phyloP scores from a whole-genome alignment of 1,140 invertebrate species.

The Rhopalosiphum maidis region DNA sequence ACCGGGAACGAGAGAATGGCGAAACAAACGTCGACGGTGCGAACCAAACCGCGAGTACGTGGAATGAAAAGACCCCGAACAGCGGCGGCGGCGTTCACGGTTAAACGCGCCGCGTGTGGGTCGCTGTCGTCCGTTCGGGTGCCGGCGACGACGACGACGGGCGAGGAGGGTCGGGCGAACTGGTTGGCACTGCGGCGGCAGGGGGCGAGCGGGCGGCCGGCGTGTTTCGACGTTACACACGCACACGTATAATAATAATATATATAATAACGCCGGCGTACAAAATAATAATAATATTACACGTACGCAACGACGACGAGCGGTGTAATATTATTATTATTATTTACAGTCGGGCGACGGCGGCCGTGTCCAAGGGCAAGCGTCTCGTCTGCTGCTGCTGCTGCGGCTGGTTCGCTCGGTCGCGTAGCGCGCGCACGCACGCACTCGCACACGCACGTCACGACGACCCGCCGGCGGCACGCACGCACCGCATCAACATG shows the following conservation, averaged over 20 bases:
- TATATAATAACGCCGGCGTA: background rate
- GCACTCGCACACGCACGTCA: conserved; percentile 34
- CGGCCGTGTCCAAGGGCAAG: conserved; percentile 54
- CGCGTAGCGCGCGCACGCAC: conserved; percentile 1
- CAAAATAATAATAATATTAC: conserved; percentile 6
- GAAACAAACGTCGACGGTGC: background rate
- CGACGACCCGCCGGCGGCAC: conserved; percentile 39
- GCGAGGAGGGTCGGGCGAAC: conserved; percentile 44
- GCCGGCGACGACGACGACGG: background rate
- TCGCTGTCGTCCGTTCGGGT: conserved; percentile 6
- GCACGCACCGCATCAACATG: conserved; percentile 53
- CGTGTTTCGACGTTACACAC: conserved; percentile 25
- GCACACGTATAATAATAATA: background rate
- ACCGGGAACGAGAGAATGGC: background rate
- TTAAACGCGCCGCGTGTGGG: conserved; percentile 27
- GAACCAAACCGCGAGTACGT: background rate
- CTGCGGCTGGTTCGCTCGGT: conserved; percentile 6
- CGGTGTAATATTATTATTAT: background rate
- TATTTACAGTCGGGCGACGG: conserved; percentile 34
- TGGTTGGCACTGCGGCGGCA: conserved; percentile 23
- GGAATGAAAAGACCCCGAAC: background rate
- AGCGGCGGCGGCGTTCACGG: background rate
- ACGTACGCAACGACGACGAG: background rate
- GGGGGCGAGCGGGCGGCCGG: conserved; percentile 26
- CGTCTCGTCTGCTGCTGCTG: conserved; percentile 47